Evolutionary conservation across 2,888 invertebrate genomes (phyloP).

Genomic region (Plutella xylostella): DNA sequence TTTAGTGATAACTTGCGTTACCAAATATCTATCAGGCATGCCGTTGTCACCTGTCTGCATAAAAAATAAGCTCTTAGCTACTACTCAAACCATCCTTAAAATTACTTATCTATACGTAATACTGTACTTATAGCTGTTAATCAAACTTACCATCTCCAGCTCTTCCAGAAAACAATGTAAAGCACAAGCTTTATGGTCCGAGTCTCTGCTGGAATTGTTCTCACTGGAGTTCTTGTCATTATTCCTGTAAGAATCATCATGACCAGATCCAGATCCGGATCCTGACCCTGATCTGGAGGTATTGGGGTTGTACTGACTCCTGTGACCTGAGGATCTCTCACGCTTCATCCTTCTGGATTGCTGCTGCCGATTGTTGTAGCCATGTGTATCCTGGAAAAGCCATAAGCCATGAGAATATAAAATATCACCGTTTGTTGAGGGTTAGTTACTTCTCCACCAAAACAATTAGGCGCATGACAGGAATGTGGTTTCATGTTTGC

Average conservation of each 20-base stretch:
- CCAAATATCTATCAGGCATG: constrained; percentile 74
- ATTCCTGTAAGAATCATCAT: constrained; percentile 26
- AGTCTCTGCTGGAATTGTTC: constrained; percentile 32
- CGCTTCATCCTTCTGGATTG: constrained; percentile 37
- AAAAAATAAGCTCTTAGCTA: background rate
- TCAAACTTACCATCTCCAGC: constrained; percentile 73
- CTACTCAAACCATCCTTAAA: background rate
- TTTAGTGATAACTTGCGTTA: constrained; percentile 72
- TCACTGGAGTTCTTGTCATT: constrained; percentile 35
- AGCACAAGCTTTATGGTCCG: constrained; percentile 59
- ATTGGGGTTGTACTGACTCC: constrained; percentile 58
- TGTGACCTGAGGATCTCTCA: constrained; percentile 46
- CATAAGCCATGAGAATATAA: too few species aligned
- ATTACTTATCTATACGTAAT: background rate
- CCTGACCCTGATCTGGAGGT: constrained; percentile 26
- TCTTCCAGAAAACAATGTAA: constrained; percentile 78
- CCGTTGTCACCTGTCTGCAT: constrained; percentile 70
- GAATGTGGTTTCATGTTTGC: too few species aligned
- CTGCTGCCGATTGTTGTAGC: constrained; percentile 19
- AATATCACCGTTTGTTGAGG: too few species aligned
- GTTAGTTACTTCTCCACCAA: too few species aligned
- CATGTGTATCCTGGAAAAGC: constrained; percentile 26
- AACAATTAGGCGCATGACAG: too few species aligned
- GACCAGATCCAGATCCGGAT: constrained; percentile 25
- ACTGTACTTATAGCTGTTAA: background rate